Evolutionary conservation across 2,113 vertebrate species (phyloP).

Genomic region (Lethenteron camtschaticum): DNA sequence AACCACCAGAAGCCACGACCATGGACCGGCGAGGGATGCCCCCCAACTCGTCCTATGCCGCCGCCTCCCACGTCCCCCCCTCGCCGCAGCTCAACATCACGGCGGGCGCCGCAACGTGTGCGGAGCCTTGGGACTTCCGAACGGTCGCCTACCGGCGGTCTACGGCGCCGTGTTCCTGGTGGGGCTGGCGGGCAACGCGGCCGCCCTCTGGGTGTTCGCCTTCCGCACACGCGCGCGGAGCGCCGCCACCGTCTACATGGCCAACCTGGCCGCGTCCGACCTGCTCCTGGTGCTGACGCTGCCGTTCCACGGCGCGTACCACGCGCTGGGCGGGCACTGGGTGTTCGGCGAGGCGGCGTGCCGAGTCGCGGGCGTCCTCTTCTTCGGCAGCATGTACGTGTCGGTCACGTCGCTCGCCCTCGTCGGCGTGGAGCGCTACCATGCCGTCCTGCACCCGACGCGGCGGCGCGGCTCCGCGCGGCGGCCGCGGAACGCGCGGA

Average conservation of each 20-base stretch:
- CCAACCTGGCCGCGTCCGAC: conserved; percentile 24
- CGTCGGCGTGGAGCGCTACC: conserved; percentile 25
- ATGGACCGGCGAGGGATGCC: too few relatives aligned
- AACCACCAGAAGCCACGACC: too few relatives aligned
- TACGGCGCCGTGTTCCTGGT: conserved; percentile 21
- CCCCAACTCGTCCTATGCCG: too few relatives aligned
- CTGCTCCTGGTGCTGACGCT: conserved; percentile 21
- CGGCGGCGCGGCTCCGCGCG: conserved; percentile 11
- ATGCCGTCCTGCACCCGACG: conserved; percentile 23
- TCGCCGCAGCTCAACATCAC: too few relatives aligned
- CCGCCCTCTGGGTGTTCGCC: conserved; percentile 21
- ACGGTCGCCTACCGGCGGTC: conserved; percentile 10
- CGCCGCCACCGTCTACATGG: conserved; percentile 23
- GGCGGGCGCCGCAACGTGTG: not conserved
- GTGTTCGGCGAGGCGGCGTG: conserved; percentile 20
- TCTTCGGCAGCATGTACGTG: conserved; percentile 18
- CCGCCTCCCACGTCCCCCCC: too few relatives aligned
- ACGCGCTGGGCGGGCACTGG: conserved; percentile 17
- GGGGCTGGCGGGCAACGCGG: conserved; percentile 21
- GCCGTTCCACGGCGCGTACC: conserved; percentile 23
- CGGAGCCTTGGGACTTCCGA: conserved; percentile 11
- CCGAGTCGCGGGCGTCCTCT: conserved; percentile 19
- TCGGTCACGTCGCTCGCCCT: conserved; percentile 21
- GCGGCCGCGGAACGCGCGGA: conserved; percentile 16
- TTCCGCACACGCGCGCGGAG: conserved; percentile 19